These are phyloP conservation scores for Megaceryle torquata DNA, from an alignment of 2,113 vertebrate species.

Conservation along the genomic window DNA sequence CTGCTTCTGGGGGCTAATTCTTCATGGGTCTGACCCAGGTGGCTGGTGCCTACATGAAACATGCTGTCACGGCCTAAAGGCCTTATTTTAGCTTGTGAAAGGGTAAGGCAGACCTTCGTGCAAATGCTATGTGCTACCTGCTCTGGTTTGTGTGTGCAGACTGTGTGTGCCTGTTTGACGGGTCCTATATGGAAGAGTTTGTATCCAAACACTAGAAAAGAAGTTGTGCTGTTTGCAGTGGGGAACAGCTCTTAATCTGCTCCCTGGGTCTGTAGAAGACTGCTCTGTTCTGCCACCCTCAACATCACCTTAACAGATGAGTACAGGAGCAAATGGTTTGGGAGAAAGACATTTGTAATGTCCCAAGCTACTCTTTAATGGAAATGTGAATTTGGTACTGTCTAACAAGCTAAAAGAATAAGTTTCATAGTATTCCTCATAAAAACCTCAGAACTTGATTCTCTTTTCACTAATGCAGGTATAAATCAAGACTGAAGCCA, in stretches of 20 bases:
- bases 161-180: background rate
- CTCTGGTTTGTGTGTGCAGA: background rate
- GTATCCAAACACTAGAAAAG: background rate
- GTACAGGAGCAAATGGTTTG: background rate
- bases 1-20: background rate
- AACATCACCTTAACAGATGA: background rate
- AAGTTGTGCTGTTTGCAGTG: background rate
- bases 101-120: background rate
- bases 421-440: background rate
- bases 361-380: background rate
- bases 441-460: background rate
- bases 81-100: background rate
- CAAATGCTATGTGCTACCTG: background rate
- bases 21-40: background rate
- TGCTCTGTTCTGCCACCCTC: background rate
- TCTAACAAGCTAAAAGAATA: background rate
- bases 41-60: background rate
- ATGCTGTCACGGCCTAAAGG: background rate
- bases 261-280: background rate
- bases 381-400: background rate
- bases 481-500: constrained; percentile 6
- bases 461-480: background rate
- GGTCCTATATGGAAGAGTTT: background rate
- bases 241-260: background rate
- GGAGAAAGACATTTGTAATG: background rate